Evolutionary conservation across 2,113 vertebrate species (phyloP).

Genomic region (Bufo bufo): DNA sequence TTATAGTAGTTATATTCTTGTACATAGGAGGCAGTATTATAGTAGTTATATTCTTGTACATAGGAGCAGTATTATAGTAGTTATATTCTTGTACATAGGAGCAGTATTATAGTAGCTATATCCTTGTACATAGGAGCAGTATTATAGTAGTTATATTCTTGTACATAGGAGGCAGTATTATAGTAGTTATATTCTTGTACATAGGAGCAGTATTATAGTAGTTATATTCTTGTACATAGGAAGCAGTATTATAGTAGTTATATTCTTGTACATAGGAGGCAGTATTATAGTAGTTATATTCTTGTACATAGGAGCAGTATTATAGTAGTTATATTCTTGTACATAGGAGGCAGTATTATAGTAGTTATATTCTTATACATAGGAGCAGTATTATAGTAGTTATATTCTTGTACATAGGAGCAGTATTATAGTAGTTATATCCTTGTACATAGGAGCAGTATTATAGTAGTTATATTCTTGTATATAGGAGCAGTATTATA

Average conservation of each 20-base stretch:
- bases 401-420: background rate
- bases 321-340: constrained; percentile 13
- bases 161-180: background rate
- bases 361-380: background rate
- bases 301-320: background rate
- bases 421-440: constrained; percentile 16
- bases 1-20: constrained; percentile 9
- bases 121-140: background rate
- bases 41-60: constrained; percentile 4
- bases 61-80: background rate
- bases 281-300: constrained; percentile 17
- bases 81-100: background rate
- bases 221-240: constrained; percentile 7
- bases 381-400: constrained; percentile 7
- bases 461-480: constrained; percentile 9
- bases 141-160: constrained; percentile 11
- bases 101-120: constrained; percentile 16
- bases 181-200: background rate
- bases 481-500: background rate
- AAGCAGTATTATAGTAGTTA: constrained; percentile 7
- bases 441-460: background rate
- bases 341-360: background rate
- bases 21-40: background rate
- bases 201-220: constrained; percentile 8
- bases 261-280: background rate